Conservation (phyloP, 2,888 invertebrate species). For the Conops quadrifasciatus region DNA sequence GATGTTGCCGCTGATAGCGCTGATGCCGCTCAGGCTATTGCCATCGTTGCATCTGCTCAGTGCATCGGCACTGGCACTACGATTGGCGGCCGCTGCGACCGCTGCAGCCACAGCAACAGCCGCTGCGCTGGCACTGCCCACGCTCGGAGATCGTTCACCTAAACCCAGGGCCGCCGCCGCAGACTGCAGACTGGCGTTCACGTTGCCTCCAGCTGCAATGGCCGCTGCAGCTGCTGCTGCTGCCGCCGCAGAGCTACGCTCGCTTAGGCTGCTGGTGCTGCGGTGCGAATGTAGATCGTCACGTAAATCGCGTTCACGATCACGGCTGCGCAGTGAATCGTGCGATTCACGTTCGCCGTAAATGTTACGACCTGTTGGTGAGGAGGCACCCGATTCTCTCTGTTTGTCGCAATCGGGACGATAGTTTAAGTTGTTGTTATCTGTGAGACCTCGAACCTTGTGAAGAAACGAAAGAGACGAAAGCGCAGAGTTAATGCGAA, state of each 20-base stretch:
- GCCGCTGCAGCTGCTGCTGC: slow-evolving; percentile 57
- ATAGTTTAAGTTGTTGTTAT: slow-evolving; percentile 74
- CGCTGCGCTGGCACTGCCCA: slow-evolving; percentile 58
- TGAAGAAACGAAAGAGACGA: slow-evolving; percentile 5
- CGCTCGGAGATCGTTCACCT: slow-evolving; percentile 64
- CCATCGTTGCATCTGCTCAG: slow-evolving; percentile 39
- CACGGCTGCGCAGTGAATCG: slow-evolving; percentile 52
- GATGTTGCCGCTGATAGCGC: slow-evolving; percentile 30
- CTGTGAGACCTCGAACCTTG: slow-evolving; percentile 80
- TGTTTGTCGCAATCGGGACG: slow-evolving; percentile 65
- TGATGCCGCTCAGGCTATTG: slow-evolving; percentile 34
- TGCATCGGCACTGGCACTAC: slow-evolving; percentile 57
- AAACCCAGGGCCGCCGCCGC: slow-evolving; percentile 58
- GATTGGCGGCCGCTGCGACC: slow-evolving; percentile 54
- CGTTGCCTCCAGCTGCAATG: slow-evolving; percentile 56
- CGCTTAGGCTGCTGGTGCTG: slow-evolving; percentile 62
- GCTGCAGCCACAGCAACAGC: slow-evolving; percentile 58
- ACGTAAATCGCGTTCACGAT: slow-evolving; percentile 59
- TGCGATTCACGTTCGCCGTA: slow-evolving; percentile 58
- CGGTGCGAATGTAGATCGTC: slow-evolving; percentile 59
- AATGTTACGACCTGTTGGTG: slow-evolving; percentile 56
- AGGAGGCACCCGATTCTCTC: slow-evolving; percentile 62
- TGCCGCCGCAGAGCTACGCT: slow-evolving; percentile 59
- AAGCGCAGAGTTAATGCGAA: too few relatives aligned
- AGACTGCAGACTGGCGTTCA: slow-evolving; percentile 55